A percentile compares a stretch with the other conserved stretches of the same genome.
phyloP scores from a whole-genome alignment of 2,113 vertebrate species.

The Hydrochoerus hydrochaeris region DNA sequence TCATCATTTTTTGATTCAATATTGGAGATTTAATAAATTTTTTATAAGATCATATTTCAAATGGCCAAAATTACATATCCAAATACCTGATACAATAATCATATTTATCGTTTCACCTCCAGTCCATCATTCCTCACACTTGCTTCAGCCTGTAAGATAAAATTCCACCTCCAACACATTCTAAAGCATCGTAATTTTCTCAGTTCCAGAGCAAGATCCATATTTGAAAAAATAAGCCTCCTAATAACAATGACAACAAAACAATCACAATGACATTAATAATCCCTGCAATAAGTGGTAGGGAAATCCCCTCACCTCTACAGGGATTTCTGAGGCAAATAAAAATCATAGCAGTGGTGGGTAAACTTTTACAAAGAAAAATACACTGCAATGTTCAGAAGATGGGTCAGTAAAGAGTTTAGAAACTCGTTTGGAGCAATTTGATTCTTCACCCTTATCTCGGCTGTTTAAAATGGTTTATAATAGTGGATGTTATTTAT shows the following conservation, averaged over 20 bases:
- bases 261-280: not conserved
- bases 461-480: not conserved
- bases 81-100: conserved; percentile 56
- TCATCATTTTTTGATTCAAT: not conserved
- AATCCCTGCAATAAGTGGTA: not conserved
- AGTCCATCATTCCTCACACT: not conserved
- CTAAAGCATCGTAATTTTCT: not conserved
- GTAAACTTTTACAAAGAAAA: not conserved
- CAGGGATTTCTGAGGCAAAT: not conserved
- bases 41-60: conserved; percentile 70
- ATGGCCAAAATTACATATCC: conserved; percentile 59
- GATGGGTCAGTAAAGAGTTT: not conserved
- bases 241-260: not conserved
- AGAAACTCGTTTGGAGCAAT: not conserved
- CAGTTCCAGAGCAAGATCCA: not conserved
- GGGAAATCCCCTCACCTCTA: accelerated
- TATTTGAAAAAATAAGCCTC: not conserved
- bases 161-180: not conserved
- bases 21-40: conserved; percentile 56
- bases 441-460: not conserved
- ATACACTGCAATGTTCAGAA: not conserved
- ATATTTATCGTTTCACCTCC: conserved; percentile 35
- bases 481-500: not conserved
- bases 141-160: not conserved
- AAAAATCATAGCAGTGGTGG: not conserved